Base-by-base conservation (phyloP, 2,888 invertebrate genomes). In the Noctua janthe region DNA sequence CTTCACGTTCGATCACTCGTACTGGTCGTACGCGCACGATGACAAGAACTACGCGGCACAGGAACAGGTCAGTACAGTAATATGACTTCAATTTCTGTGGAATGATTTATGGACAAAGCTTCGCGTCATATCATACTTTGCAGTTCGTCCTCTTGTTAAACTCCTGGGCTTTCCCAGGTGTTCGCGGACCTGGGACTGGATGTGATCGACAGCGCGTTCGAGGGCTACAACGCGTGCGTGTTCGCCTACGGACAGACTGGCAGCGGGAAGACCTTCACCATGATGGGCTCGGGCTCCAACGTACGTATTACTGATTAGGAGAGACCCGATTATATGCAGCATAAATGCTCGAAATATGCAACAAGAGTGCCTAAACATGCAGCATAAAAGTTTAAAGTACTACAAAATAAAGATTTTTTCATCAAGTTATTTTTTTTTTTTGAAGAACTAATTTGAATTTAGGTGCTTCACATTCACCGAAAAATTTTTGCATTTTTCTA, bases 221-320 rank as follows among this genome's bases (percentile, higher is more conserved):
- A 98, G 92, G 98, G 98, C 59, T 99, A 99, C 97, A 99, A 99
- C 95, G 99, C 99, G 81, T 99, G 99, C 93, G 98, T 99, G 79
- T 99, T 99, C 97, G 99, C 99, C 69, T 99, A 99, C 94, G 99
- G 99, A 39, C 99, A 99, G 97, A 99, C 99, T 6, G 99, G 99
- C 87, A 98, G 98, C 94, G 99, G 99, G 77, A 99, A 99, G 96
- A 99, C 99, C 0, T 99, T 98, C 94, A 99, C 99, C 59, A 99
- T 99, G 99, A 99, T 99, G 99, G 99, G 99, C 8, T 97, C 98
- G 13, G 99, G 99, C 10, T 97, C 98, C 15, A 96, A 97, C 89
- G 98, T 98, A 95, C 5, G 83, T 80, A 74, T 83, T n/a, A 11
- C 11, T 62, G 13, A 72, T n/a, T n/a, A 29, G 0, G n/a, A 59